Percentiles rank a stretch among this genome's conserved stretches.
Evolutionary conservation across 2,888 invertebrate species (phyloP).

Genomic region (Lasioglossum malachurum): DNA sequence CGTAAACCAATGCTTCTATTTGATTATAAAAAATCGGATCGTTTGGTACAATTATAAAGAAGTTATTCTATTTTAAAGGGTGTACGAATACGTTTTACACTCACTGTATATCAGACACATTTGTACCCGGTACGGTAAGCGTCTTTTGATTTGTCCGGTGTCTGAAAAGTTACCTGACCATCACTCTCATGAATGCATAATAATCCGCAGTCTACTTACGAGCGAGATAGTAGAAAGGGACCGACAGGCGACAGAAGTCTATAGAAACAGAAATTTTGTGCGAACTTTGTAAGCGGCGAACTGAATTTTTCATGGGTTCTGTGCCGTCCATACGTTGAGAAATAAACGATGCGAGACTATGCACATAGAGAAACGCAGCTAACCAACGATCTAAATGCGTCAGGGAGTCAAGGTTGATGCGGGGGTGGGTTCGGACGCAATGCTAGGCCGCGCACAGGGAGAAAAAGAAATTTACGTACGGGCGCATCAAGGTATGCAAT

Average conservation of each 20-base stretch:
- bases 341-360: neutral
- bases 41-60: no score
- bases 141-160: neutral
- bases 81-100: no score
- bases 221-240: neutral
- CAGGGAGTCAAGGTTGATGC: constrained; percentile 49
- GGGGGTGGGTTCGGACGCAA: constrained; percentile 3
- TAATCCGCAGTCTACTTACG: neutral
- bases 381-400: constrained; percentile 34
- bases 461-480: constrained; percentile 37
- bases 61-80: no score
- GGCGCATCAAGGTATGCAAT: constrained; percentile 44
- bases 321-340: neutral
- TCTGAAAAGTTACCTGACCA: neutral
- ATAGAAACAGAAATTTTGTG: neutral
- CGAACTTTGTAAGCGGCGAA: neutral
- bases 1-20: no score
- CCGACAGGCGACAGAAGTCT: neutral
- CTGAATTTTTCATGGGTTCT: neutral
- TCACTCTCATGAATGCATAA: neutral
- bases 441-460: neutral
- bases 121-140: no score
- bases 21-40: no score
- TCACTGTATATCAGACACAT: no score
- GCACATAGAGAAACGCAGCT: constrained; percentile 29